phyloP scores from a whole-genome alignment of 1,140 invertebrate species.

The Melipona quadrifasciata region DNA sequence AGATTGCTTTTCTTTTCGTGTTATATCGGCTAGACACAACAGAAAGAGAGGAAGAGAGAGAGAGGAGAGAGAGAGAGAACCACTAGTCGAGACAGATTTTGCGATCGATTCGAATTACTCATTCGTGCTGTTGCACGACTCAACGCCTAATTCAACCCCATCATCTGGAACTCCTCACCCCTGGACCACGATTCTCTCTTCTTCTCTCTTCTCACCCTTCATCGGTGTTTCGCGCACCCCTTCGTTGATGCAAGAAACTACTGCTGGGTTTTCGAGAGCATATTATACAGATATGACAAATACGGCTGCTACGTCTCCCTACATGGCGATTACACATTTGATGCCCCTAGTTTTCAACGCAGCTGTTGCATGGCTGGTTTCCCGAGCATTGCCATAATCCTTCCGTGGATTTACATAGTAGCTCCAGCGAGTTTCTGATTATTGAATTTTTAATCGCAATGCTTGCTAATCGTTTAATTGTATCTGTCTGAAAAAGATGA shows the following conservation, averaged over 20 bases:
- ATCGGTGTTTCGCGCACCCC: background rate
- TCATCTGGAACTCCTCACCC: background rate
- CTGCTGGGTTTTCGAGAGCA: conserved; percentile 15
- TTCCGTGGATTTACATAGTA: background rate
- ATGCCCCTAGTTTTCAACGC: conserved; percentile 28
- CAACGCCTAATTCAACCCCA: conserved; percentile 55
- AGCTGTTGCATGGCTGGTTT: conserved; percentile 14
- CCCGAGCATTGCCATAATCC: background rate
- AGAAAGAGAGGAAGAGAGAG: background rate
- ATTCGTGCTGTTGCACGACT: conserved; percentile 47
- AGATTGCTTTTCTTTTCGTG: background rate
- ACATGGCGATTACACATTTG: conserved; percentile 16
- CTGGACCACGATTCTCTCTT: background rate
- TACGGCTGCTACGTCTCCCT: conserved; percentile 12
- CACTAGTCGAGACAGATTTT: conserved; percentile 51
- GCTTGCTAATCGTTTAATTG: background rate
- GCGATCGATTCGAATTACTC: conserved; percentile 60
- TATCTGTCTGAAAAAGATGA: background rate
- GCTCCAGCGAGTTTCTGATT: background rate
- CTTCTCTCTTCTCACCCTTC: conserved; percentile 1
- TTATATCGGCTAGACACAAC: background rate
- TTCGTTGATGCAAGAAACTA: conserved; percentile 16
- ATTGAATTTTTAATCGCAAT: background rate
- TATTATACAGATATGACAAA: conserved; percentile 30
- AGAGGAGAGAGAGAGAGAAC: background rate